Percentiles rank a stretch among this genome's conserved stretches.
Evolutionary conservation across 2,797 vertebrate species (phyloP).

Genomic region (Argentina silus): DNA sequence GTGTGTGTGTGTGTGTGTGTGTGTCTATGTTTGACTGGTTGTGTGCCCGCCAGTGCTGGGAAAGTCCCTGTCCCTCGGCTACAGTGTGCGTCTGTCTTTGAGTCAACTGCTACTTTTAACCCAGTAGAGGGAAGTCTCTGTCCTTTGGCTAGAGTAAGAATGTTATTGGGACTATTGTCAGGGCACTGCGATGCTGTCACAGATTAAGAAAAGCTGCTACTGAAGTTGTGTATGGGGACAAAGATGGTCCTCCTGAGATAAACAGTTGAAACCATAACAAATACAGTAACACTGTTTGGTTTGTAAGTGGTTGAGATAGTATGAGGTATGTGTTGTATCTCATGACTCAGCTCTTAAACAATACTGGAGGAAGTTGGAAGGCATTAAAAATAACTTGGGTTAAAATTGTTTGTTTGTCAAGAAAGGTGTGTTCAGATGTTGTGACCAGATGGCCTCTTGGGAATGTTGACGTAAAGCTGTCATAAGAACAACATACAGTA

Average conservation of each 20-base stretch:
- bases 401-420: not conserved
- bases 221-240: not conserved
- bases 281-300: not conserved
- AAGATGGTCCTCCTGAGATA: not conserved
- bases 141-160: not conserved
- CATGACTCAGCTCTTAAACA: not conserved
- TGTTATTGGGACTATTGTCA: not conserved
- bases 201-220: not conserved
- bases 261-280: not conserved
- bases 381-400: too few species aligned
- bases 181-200: not conserved
- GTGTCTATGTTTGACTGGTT: too few species aligned
- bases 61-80: too few species aligned
- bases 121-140: constrained; percentile 33
- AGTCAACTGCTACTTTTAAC: constrained; percentile 30
- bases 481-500: too few species aligned
- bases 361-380: not conserved
- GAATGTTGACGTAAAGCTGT: not conserved
- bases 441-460: not conserved
- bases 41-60: too few species aligned
- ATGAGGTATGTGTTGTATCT: not conserved
- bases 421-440: not conserved
- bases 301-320: not conserved
- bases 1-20: constrained; percentile 3
- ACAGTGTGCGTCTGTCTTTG: too few species aligned